Base-by-base conservation (phyloP, 2,113 vertebrate species). In the Machaerirhynchus nigripectus region DNA sequence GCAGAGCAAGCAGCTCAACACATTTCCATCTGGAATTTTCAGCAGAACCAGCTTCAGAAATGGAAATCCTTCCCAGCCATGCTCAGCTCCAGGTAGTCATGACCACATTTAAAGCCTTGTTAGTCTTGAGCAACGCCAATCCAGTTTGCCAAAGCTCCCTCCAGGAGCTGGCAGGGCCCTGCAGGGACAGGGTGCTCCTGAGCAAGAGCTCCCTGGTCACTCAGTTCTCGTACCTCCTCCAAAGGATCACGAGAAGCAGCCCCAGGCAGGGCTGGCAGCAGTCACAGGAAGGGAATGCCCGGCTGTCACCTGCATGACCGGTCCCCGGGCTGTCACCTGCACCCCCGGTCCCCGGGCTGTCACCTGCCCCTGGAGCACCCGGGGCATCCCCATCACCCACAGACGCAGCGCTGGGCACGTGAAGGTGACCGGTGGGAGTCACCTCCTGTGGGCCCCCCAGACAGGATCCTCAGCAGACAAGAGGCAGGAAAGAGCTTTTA, bases 221-320 rank as follows among this genome's bases (percentile, higher is more conserved):
- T 35, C 8, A 3, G 50, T 42, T 15, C 85, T 55, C 27, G 3
- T 76, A 31, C 40, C 77, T 60, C 8, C 82, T 3, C 70, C 33
- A 7, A 7, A 6, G 0, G 4, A 39, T 92, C 79, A 92, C 2
- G 74, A 68, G 86, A 44, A 81, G 49, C 33, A 75, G 75, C 93
- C 86, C 5, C 64, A 1, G 95, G 92, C 83, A 56, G 77, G 33
- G n/a, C 64, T 68, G 44, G 71, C 57, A 37, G 87, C 7, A 7
- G 84, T 95, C 93, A 96, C 87, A 63, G 79, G 79, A 90, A 74
- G 76, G 76, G 86, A 47, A 81, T 74, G 71, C 59, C 52, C 10
- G 9, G 6, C 39, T 8, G 42, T 77, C 69, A 74, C 69, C 69
- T 18, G 82, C 39, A 28, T 56, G 5, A 0, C 46, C 59, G 18